Evolutionary conservation across 1,140 invertebrate genomes (phyloP), one percentile per base, ranked within the genome.

Genomic region (Euschistus heros): DNA sequence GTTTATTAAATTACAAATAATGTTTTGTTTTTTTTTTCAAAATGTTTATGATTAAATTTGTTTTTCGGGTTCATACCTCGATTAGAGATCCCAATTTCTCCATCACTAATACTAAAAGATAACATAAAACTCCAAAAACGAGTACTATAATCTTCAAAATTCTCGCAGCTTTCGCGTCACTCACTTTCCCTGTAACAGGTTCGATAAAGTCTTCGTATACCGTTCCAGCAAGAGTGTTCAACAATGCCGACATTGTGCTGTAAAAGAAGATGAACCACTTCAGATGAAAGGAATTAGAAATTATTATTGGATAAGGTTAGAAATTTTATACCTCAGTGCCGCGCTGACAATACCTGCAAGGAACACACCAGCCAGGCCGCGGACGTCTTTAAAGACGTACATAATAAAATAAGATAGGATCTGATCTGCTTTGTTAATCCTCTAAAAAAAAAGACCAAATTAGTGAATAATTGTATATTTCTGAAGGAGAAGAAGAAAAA

Each of bases 161-260:
- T 26, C 82, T 80, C 69, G 82, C 84, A 3, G 84, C 82, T 44
- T 76, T 80, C 7, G 75, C 76, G 67, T 86, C 81, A 0, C 81
- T 80, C 55, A 83, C 77, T 2, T 80, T 81, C 69, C 77, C 79
- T 30, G 81, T 82, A 17, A 80, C 75, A 17, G 85, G 85, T 70
- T 84, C 83, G 2, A 89, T 82, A 67, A 90, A 81, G 74, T 91
- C 88, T 75, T 90, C 86, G 73, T 87, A 87, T 71, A 88, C 87
- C 0, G 89, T 87, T 1, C 87, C 87, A n/a, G 88, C 83, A 79
- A 90, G 81, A 0, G 88, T 88, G 73, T 89, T 91, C 5, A 90
- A 73, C 0, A 87, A 86, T 2, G 85, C 86, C 0, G 85, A 87
- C 83, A 88, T 87, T 15, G 86, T 88, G 74, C 89, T 91, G 75